A percentile compares a stretch with the other conserved stretches of the same genome.
phyloP scores from a whole-genome alignment of 2,113 vertebrate species.

The Catagonus wagneri region DNA sequence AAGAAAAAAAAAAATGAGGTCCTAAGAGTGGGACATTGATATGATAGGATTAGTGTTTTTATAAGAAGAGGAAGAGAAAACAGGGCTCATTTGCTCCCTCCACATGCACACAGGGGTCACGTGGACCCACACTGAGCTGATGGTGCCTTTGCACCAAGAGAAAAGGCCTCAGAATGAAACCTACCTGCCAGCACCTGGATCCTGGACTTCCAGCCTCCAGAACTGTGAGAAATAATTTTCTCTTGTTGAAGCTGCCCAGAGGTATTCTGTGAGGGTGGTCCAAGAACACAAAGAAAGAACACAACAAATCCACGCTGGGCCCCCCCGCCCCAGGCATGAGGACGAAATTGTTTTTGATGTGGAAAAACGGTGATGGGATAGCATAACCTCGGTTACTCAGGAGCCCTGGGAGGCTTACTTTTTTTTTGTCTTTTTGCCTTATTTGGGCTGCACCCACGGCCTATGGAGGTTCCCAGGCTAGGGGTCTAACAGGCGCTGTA shows the following conservation, averaged over 20 bases:
- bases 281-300: neutral
- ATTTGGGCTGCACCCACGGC: too few species aligned
- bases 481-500: too few species aligned
- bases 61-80: neutral
- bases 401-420: too few species aligned
- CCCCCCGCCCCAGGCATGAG: too few species aligned
- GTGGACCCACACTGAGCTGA: neutral
- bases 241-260: neutral
- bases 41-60: neutral
- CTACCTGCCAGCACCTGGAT: neutral
- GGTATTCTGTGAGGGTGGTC: neutral
- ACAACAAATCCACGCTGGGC: neutral
- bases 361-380: neutral
- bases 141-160: fast-evolving
- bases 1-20: neutral
- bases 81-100: neutral
- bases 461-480: too few species aligned
- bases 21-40: neutral
- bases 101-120: neutral
- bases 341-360: neutral
- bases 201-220: neutral
- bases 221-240: neutral
- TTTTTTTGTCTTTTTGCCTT: too few species aligned
- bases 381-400: neutral
- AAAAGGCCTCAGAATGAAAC: neutral